These are phyloP conservation scores for Vimba vimba DNA, from an alignment of 2,113 vertebrate genomes.

Conservation along the genomic window DNA sequence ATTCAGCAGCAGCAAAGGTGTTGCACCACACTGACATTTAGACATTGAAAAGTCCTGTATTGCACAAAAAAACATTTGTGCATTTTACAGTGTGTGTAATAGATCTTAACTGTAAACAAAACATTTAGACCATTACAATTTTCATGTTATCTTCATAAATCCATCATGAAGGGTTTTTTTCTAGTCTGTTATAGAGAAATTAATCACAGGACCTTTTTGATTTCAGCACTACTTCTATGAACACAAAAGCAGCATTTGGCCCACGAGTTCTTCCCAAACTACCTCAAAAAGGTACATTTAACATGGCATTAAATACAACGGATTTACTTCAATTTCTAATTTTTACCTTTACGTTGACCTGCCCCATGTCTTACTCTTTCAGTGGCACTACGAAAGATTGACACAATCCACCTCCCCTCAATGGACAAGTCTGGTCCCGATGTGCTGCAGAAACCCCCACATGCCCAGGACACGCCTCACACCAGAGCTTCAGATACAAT, in stretches of 20 bases:
- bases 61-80: background rate
- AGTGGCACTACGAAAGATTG: constrained; percentile 91
- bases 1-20: constrained; percentile 87
- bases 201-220: background rate
- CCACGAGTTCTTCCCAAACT: constrained; percentile 92
- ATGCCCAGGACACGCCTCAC: constrained; percentile 37
- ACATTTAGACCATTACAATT: background rate
- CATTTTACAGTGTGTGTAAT: background rate
- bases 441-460: constrained; percentile 70
- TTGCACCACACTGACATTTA: constrained; percentile 9
- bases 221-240: constrained; percentile 77
- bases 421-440: constrained; percentile 83
- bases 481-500: constrained; percentile 37
- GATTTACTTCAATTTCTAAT: background rate
- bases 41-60: background rate
- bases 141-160: background rate
- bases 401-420: constrained; percentile 86
- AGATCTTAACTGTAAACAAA: background rate
- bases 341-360: constrained; percentile 9
- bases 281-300: constrained; percentile 88
- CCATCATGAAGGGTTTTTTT: background rate
- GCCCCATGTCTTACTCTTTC: constrained; percentile 41
- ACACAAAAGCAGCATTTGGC: constrained; percentile 86
- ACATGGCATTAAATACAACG: background rate
- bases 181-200: background rate